phyloP scores from a whole-genome alignment of 2,888 invertebrate genomes.

The Marronus borbonicus region DNA sequence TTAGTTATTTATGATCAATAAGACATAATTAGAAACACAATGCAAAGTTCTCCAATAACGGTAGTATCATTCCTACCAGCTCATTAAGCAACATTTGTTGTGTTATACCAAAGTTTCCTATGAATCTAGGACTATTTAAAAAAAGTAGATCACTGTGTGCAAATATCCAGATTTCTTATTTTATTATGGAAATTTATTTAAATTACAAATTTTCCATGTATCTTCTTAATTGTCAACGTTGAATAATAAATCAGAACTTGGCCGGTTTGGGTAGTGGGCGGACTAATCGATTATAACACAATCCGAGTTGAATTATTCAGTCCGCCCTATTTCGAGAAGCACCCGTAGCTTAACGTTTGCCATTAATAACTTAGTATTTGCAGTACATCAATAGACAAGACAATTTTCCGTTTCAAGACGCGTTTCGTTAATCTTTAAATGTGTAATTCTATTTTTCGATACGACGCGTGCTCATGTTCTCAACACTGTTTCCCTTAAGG shows the following conservation, averaged over 20 bases:
- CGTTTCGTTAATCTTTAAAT: too few species aligned
- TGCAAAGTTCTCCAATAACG: background rate
- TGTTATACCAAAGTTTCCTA: background rate
- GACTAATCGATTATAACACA: slow-evolving; percentile 24
- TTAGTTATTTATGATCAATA: too few species aligned
- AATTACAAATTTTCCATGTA: background rate
- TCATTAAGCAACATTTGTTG: background rate
- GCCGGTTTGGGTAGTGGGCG: slow-evolving; percentile 6
- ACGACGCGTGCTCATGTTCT: too few species aligned
- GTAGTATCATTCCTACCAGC: background rate
- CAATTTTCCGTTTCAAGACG: background rate
- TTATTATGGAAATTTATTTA: slow-evolving; percentile 3
- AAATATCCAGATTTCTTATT: background rate
- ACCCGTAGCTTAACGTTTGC: slow-evolving; percentile 10
- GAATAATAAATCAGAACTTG: slow-evolving; percentile 14
- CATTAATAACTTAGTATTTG: slow-evolving; percentile 22
- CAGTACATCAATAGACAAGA: slow-evolving; percentile 5
- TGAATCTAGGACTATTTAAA: background rate
- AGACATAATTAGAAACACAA: background rate
- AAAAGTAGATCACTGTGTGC: background rate
- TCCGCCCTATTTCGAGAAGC: slow-evolving; percentile 17
- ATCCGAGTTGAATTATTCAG: slow-evolving; percentile 18
- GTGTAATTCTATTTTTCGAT: background rate
- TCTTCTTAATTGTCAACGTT: background rate
- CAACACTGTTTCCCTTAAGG: background rate